Conservation (phyloP, 2,113 vertebrate species). For the Lichenostomus cassidix region DNA sequence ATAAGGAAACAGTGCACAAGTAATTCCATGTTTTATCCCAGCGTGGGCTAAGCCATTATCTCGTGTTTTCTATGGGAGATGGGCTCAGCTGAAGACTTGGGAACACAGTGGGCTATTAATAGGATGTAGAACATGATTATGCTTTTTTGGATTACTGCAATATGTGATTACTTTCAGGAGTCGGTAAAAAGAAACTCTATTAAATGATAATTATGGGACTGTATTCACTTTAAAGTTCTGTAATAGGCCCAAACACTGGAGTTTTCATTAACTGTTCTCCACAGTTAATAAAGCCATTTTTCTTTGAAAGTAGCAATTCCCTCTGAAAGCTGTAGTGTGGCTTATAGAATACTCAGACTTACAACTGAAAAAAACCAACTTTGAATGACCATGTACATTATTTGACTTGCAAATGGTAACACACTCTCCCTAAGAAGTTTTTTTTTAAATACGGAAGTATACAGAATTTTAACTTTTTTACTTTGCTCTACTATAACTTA, state of each 20-base stretch:
- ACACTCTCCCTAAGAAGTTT: not conserved
- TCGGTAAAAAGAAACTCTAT: constrained; percentile 73
- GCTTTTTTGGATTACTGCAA: constrained; percentile 71
- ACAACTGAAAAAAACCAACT: not conserved
- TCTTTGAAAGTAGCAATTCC: constrained; percentile 65
- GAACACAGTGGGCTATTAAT: constrained; percentile 76
- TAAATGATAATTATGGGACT: constrained; percentile 75
- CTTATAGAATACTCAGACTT: not conserved
- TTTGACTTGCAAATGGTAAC: not conserved
- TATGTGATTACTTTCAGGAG: constrained; percentile 79
- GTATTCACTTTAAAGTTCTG: constrained; percentile 73
- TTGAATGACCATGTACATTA: not conserved
- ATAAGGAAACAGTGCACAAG: constrained; percentile 61
- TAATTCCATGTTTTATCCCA: constrained; percentile 66
- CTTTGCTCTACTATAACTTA: not conserved
- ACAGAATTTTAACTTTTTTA: not conserved
- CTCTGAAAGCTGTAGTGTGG: constrained; percentile 15
- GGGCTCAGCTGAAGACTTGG: constrained; percentile 55
- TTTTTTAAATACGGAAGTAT: not conserved
- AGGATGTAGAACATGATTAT: constrained; percentile 72
- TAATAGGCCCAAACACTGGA: constrained; percentile 69
- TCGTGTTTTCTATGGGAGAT: constrained; percentile 68
- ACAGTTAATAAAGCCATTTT: constrained; percentile 75
- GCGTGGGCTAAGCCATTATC: constrained; percentile 68
- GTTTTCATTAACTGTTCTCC: constrained; percentile 74